Conservation (phyloP, 2,113 vertebrate species). For the Lampris megalopsis region DNA sequence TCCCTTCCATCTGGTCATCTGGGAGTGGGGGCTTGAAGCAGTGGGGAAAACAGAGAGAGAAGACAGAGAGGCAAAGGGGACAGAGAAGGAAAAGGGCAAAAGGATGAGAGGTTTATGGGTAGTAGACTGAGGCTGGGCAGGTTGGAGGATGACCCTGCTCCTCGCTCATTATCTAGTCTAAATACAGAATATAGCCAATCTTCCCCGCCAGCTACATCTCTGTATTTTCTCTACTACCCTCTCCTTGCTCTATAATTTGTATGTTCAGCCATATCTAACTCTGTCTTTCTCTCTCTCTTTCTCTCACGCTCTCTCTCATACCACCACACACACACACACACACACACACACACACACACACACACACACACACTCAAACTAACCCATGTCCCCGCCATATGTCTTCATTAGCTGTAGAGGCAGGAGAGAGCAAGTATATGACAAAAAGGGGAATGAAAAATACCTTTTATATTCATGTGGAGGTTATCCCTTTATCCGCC, state of each 20-base stretch:
- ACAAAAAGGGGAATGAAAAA: constrained; percentile 55
- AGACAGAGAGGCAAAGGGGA: constrained; percentile 7
- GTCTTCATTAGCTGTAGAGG: constrained; percentile 77
- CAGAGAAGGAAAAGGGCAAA: neutral
- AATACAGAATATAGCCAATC: constrained; percentile 26
- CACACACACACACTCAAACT: constrained; percentile 5
- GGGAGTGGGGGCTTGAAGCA: constrained; percentile 49
- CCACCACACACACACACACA: constrained; percentile 1
- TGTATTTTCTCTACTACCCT: constrained; percentile 15
- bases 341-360: constrained; percentile 25
- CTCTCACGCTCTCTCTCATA: neutral
- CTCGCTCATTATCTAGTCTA: constrained; percentile 35
- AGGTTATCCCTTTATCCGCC: constrained; percentile 20
- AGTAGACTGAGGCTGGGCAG: constrained; percentile 8
- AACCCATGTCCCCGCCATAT: constrained; percentile 41
- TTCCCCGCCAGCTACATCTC: constrained; percentile 17
- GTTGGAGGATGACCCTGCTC: constrained; percentile 45
- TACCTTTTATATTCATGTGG: constrained; percentile 55
- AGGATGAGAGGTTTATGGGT: constrained; percentile 9
- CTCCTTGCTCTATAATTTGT: constrained; percentile 21
- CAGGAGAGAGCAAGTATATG: constrained; percentile 64
- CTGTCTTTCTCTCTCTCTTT: neutral
- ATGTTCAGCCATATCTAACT: neutral
- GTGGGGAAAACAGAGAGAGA: constrained; percentile 30
- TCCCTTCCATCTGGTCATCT: constrained; percentile 66